phyloP scores from a whole-genome alignment of 2,113 vertebrate genomes.

The Hippocampus zosterae region DNA sequence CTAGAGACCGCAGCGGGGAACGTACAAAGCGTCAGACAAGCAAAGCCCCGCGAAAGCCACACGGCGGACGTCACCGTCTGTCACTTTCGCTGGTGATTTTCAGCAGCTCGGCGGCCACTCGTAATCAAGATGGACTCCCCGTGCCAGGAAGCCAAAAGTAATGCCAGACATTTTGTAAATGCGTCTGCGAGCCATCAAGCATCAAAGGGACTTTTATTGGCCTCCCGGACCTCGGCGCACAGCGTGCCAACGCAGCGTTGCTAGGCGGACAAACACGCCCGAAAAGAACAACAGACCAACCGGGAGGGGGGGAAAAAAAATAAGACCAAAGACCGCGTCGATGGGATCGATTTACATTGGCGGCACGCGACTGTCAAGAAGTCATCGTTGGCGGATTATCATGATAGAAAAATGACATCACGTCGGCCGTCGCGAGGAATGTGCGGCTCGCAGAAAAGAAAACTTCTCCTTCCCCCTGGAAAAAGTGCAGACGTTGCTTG shows the following conservation, averaged over 20 bases:
- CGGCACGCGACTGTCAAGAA: background rate
- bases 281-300: background rate
- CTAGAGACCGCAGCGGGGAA: slow-evolving; percentile 53
- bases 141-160: background rate
- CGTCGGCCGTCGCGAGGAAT: slow-evolving; percentile 15
- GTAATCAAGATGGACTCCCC: background rate
- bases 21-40: too few species aligned
- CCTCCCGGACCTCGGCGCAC: background rate
- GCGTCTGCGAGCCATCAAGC: background rate
- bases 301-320: background rate
- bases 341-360: background rate
- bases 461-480: background rate
- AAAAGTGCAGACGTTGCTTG: slow-evolving; percentile 3
- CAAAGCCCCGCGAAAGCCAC: too few species aligned
- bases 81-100: too few species aligned
- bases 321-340: too few species aligned
- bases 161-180: background rate
- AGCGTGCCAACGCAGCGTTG: background rate
- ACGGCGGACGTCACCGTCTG: too few species aligned
- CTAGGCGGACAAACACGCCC: background rate
- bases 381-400: slow-evolving; percentile 30
- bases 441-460: slow-evolving; percentile 36
- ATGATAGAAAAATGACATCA: slow-evolving; percentile 52
- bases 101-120: too few species aligned
- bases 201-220: background rate